Evolutionary conservation across 2,113 vertebrate genomes (phyloP), one percentile per base, ranked within the genome.

Genomic region (Montifringilla adamsi): DNA sequence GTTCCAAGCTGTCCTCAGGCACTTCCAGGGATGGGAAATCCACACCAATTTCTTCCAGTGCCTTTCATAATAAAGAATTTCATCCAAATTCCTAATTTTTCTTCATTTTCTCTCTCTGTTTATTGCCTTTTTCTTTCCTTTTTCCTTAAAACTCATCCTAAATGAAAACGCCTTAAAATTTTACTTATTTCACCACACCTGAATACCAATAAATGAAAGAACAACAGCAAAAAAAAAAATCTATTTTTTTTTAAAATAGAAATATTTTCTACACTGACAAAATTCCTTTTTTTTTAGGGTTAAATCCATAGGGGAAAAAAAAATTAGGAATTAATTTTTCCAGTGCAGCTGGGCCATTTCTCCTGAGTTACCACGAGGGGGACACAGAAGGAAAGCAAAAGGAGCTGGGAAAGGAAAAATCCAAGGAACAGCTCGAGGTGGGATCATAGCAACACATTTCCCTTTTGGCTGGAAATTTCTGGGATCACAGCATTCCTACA

Each of bases 301-400:
- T n/a, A 47, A 64, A 73, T 80, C 18, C 3, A 2, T 24, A 43
- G 41, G 33, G 24, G 13, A 37, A 37, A 37, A 11, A n/a, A 35
- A 23, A 30, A 15, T 33, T 30, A 1, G 5, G 37, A 23, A 7
- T 18, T n/a, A 16, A 24, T 24, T 37, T 3, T 55, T 46, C 30
- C 84, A 15, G 8, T 64, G 81, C 91, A 46, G 75, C 43, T 66
- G 31, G 14, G 64, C 22, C 90, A 37, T 2, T 96, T 80, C 91
- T 66, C 2, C 47, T 5, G 37, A 7, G 59, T 22, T 8, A 11
- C 96, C 97, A 95, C 96, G n/a, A 97, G 97, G 91, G 97, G 97
- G 96, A 92, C 91, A 62, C 43, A 91, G 83, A 92, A 76, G 95
- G 94, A 94, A 94, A 76, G 87, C 68, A 13, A 88, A 83, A 8